Conservation (phyloP, 2,797 vertebrate genomes). For the Falco cherrug region DNA sequence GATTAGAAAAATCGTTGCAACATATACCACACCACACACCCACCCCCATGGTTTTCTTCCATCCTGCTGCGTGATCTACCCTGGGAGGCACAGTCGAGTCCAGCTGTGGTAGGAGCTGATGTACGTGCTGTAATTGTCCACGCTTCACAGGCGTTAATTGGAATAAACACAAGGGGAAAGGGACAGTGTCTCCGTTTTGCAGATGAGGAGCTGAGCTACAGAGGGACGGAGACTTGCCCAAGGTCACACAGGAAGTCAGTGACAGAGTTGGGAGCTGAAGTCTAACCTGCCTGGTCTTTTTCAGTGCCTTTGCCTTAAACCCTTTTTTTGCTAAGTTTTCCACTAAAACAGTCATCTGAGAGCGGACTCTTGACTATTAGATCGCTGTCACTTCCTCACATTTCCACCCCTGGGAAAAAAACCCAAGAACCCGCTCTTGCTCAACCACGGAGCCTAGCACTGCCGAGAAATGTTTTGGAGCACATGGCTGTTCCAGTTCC, state of each 20-base stretch:
- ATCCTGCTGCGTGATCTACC: background rate
- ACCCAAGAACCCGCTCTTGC: background rate
- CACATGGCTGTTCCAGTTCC: background rate
- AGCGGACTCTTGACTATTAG: background rate
- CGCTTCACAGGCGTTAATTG: background rate
- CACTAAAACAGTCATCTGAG: background rate
- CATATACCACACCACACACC: background rate
- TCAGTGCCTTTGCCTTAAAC: background rate
- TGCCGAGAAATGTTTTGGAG: background rate
- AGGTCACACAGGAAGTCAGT: constrained; percentile 33
- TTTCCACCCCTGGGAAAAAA: background rate
- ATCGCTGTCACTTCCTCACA: background rate
- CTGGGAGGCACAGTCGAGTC: background rate
- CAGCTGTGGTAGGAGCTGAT: background rate
- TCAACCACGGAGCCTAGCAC: background rate
- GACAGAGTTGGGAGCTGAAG: background rate
- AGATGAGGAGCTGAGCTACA: background rate
- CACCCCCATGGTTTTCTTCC: background rate
- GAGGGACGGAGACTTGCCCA: background rate
- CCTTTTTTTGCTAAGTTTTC: background rate
- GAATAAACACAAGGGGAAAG: background rate
- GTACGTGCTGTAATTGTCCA: rapidly evolving
- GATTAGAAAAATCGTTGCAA: background rate
- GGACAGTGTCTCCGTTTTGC: background rate
- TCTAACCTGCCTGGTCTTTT: background rate